Conservation (phyloP, 2,888 invertebrate species). For the Andrena bicolor region DNA sequence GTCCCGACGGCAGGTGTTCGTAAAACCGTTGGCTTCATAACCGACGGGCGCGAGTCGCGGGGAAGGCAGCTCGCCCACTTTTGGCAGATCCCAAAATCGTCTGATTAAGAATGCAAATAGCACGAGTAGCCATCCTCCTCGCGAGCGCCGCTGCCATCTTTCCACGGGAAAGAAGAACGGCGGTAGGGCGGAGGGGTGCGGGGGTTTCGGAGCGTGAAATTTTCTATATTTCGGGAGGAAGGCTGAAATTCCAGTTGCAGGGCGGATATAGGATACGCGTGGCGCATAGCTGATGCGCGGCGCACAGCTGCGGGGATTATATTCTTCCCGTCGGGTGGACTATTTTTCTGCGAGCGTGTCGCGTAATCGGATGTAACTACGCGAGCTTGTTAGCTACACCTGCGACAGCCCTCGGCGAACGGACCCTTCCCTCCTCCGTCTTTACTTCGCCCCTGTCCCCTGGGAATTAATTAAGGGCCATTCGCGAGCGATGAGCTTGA, state of each 20-base stretch:
- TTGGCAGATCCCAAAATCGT: conserved; percentile 63
- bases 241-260: conserved; percentile 63
- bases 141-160: conserved; percentile 61
- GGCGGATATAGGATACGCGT: conserved; percentile 50
- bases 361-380: conserved; percentile 59
- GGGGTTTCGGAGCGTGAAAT: conserved; percentile 58
- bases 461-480: conserved; percentile 52
- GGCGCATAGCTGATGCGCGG: conserved; percentile 77
- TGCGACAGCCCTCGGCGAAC: background rate
- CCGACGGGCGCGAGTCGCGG: background rate
- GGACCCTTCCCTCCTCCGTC: background rate
- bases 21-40: conserved; percentile 31
- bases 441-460: background rate
- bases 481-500: conserved; percentile 48
- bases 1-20: conserved; percentile 58
- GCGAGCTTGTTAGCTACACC: conserved; percentile 38
- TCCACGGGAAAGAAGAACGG: conserved; percentile 17
- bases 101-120: conserved; percentile 80
- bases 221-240: conserved; percentile 68
- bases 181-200: conserved; percentile 1
- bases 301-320: conserved; percentile 80
- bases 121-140: conserved; percentile 48
- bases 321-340: conserved; percentile 65
- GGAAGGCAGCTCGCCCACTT: conserved; percentile 13
- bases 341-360: conserved; percentile 52